Evolutionary conservation across 2,113 vertebrate species (phyloP).

Genomic region (Limanda limanda): DNA sequence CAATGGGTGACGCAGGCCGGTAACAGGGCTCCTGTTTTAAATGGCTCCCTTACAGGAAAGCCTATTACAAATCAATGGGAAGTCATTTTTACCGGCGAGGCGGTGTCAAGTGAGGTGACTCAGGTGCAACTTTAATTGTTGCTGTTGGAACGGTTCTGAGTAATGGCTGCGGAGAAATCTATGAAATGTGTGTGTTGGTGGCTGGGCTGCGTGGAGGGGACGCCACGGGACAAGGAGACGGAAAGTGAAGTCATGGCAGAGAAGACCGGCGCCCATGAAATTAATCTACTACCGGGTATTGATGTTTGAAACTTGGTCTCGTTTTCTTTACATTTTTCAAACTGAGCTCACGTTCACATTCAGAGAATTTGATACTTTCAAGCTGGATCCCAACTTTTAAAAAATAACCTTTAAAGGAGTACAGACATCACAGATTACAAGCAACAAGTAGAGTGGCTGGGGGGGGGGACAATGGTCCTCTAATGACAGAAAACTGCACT

Average conservation of each 20-base stretch:
- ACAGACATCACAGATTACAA: no score
- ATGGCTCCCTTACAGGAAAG: constrained; percentile 58
- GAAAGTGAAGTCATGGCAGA: constrained; percentile 9
- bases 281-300: not conserved
- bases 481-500: no score
- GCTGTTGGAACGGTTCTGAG: constrained; percentile 13
- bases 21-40: constrained; percentile 55
- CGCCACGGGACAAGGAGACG: not conserved
- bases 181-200: constrained; percentile 30
- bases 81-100: constrained; percentile 51
- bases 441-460: no score
- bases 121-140: constrained; percentile 78
- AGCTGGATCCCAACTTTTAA: not conserved
- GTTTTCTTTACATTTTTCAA: not conserved
- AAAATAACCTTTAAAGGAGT: not conserved
- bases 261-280: not conserved
- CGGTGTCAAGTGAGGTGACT: constrained; percentile 39
- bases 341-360: not conserved
- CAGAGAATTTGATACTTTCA: not conserved
- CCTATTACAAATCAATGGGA: constrained; percentile 56
- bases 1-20: constrained; percentile 69
- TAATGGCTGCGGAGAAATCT: constrained; percentile 45
- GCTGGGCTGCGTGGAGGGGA: not conserved
- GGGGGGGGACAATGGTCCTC: no score
- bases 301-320: not conserved